Percentiles rank a stretch among this genome's conserved stretches.
Conservation (phyloP, 2,888 invertebrate genomes). For the Tenthredo livida region DNA sequence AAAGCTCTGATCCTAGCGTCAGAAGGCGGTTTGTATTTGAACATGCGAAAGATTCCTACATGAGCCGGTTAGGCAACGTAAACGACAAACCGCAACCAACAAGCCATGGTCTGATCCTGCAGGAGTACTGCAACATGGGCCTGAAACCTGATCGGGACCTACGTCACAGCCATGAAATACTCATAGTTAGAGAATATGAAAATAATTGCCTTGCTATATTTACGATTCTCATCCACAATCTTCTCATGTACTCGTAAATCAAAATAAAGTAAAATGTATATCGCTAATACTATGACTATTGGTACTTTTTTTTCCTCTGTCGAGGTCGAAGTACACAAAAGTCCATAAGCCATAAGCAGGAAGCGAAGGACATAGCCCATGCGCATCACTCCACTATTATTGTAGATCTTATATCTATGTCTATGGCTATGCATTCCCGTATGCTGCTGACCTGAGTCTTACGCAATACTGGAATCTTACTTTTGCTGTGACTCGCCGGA, state of each 20-base stretch:
- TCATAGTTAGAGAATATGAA: background rate
- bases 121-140: background rate
- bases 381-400: too few relatives aligned
- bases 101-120: background rate
- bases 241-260: background rate
- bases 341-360: too few relatives aligned
- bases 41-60: background rate
- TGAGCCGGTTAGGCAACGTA: background rate
- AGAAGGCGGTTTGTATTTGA: constrained; percentile 56
- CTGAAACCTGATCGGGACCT: background rate
- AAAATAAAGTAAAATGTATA: background rate
- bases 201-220: background rate
- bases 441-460: too few relatives aligned
- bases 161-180: background rate
- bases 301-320: too few relatives aligned
- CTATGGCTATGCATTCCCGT: too few relatives aligned
- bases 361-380: too few relatives aligned
- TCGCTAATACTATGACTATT: background rate
- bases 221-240: background rate
- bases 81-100: background rate
- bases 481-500: too few relatives aligned
- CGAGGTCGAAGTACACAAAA: too few relatives aligned
- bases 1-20: constrained; percentile 56
- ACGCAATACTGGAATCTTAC: too few relatives aligned
- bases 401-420: too few relatives aligned